These are phyloP conservation scores for Ooceraea biroi DNA, from an alignment of 1,140 invertebrate species.

Conservation along the genomic window DNA sequence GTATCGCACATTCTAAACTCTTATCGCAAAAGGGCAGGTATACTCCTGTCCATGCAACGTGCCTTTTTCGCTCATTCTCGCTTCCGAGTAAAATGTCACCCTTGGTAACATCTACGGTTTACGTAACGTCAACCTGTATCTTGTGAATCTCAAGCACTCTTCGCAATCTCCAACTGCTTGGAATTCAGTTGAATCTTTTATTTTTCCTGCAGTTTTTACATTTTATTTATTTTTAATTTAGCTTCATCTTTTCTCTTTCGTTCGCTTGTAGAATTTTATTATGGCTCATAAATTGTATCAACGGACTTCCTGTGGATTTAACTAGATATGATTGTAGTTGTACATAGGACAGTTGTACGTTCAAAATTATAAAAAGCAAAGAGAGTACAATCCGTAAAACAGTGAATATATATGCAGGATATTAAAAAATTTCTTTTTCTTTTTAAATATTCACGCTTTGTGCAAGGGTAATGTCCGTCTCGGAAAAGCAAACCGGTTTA, in stretches of 20 bases:
- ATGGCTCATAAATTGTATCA: not conserved
- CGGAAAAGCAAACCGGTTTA: not conserved
- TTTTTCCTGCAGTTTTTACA: not conserved
- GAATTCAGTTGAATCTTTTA: constrained; percentile 13
- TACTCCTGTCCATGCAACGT: constrained; percentile 41
- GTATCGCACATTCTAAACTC: constrained; percentile 55
- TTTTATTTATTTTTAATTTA: constrained; percentile 13
- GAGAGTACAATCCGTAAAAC: not conserved
- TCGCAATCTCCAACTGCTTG: not conserved
- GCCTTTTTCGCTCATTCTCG: constrained; percentile 64
- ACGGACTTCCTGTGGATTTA: not conserved
- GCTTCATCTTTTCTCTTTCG: not conserved
- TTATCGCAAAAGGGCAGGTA: constrained; percentile 67
- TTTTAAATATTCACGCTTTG: not conserved
- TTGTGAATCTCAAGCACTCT: constrained; percentile 12
- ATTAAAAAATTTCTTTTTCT: not conserved
- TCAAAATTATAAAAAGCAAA: not conserved
- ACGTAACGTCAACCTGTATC: constrained; percentile 42
- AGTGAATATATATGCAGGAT: not conserved
- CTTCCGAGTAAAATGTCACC: constrained; percentile 68
- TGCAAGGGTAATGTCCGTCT: not conserved
- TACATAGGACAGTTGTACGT: not conserved
- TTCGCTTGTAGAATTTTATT: not conserved
- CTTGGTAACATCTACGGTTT: constrained; percentile 25
- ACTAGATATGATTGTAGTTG: not conserved